Base-by-base conservation (phyloP, 2,888 invertebrate species). In the Orchesella flavescens region DNA sequence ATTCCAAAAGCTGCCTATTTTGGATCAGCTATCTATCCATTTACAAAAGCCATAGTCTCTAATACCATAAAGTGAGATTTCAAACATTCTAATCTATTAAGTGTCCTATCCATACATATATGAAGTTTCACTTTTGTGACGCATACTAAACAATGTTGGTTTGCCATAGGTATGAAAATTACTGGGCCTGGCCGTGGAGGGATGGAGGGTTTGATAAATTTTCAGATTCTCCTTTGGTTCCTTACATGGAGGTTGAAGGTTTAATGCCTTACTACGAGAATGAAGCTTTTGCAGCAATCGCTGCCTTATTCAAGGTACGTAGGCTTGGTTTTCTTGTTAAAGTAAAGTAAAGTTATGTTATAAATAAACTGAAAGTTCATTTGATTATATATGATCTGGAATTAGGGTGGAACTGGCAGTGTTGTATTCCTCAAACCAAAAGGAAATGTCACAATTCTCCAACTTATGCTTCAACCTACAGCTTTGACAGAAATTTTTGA, bases 211-310 rank as follows among this genome's bases (percentile, higher is more conserved):
- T 81, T 12, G 81, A 83, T 15, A 76, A 53, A 23, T 86, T 86
- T 66, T 77, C 86, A 44, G 86, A 86, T 23, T 82, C 84, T 1
- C 82, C 82, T 1, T 65, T 74, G 53, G 76, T 86, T 15, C 82
- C 86, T 0, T 86, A 84, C 74, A 83, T 86, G 81, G 86, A 86
- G 44, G 85, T 83, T 3, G 86, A 85, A 69, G 86, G 86, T 5
- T 44, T 85, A 7, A 86, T 86, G 86, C 86, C 86, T 15, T 86
- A 84, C 57, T 86, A 86, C 55, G 86, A 86, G 63, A 86, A 86
- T 68, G 86, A 86, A n/a, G 84, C 84, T 15, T 86, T 86, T 69
- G 75, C 85, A 15, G 86, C 86, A 5, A 73, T 86, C 7, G 86
- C 86, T 15, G 86, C 85, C 13, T 59, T 86, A 9, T 86, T 86